Conservation (phyloP, 2,888 invertebrate genomes). For the Gonocerus acuteangulatus region DNA sequence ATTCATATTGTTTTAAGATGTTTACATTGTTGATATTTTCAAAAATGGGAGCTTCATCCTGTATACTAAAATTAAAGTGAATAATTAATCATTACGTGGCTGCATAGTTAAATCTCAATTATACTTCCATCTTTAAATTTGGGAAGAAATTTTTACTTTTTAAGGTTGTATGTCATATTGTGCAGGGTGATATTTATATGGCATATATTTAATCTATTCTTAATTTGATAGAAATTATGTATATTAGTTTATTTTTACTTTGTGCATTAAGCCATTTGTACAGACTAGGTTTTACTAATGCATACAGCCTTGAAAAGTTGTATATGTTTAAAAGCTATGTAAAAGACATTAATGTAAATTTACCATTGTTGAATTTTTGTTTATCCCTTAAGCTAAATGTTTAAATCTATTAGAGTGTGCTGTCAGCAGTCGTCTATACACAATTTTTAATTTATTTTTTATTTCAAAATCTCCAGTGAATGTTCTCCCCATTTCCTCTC, state of each 20-base stretch:
- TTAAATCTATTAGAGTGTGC: slow-evolving; percentile 13
- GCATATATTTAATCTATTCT: slow-evolving; percentile 16
- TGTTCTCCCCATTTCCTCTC: slow-evolving; percentile 10
- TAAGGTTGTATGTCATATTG: slow-evolving; percentile 31
- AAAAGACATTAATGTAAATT: slow-evolving; percentile 21
- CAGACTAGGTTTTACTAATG: slow-evolving; percentile 26
- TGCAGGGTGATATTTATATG: slow-evolving; percentile 29
- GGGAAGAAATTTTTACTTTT: slow-evolving; percentile 25
- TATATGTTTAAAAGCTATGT: slow-evolving; percentile 4
- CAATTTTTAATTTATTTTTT: slow-evolving; percentile 16
- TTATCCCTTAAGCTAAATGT: slow-evolving; percentile 28
- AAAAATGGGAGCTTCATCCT: slow-evolving; percentile 25
- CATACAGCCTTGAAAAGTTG: slow-evolving; percentile 29
- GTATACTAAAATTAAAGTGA: slow-evolving; percentile 31
- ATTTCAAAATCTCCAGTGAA: neutral
- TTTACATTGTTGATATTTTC: slow-evolving; percentile 28
- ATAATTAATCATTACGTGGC: slow-evolving; percentile 30
- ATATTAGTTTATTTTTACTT: neutral
- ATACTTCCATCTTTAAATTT: slow-evolving; percentile 19
- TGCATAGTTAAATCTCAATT: slow-evolving; percentile 27
- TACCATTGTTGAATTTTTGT: slow-evolving; percentile 20
- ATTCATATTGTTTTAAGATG: slow-evolving; percentile 24
- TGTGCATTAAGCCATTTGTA: slow-evolving; percentile 22
- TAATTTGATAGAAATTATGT: slow-evolving; percentile 6
- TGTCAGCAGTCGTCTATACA: slow-evolving; percentile 12